Conservation (phyloP, 2,888 invertebrate species). For the Melanotus villosus region DNA sequence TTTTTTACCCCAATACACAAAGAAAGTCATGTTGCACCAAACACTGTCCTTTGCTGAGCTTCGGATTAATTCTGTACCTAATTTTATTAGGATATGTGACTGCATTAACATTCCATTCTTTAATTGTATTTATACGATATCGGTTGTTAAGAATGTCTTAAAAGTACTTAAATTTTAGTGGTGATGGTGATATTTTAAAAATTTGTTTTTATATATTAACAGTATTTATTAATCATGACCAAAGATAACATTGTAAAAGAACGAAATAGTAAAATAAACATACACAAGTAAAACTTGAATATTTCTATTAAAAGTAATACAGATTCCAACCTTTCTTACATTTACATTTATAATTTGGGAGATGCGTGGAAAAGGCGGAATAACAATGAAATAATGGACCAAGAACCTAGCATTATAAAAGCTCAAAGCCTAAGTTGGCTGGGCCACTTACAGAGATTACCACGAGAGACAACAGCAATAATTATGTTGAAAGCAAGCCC, state of each 20-base stretch:
- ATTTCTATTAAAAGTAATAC: too few relatives aligned
- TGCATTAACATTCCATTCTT: neutral
- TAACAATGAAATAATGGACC: too few relatives aligned
- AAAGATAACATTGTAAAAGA: conserved; percentile 35
- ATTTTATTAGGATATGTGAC: neutral
- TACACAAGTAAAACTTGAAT: neutral
- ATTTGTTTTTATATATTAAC: conserved; percentile 22
- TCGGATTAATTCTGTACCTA: neutral
- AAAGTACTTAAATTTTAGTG: conserved; percentile 34
- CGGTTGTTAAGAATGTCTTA: conserved; percentile 9
- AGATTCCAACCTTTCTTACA: too few relatives aligned
- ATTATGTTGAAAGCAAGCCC: too few relatives aligned
- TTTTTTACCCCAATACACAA: neutral
- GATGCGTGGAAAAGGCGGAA: too few relatives aligned
- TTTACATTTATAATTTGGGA: too few relatives aligned
- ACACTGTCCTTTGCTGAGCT: neutral
- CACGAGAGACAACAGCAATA: too few relatives aligned
- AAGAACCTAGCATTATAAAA: too few relatives aligned
- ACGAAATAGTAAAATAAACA: conserved; percentile 4
- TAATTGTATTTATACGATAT: neutral
- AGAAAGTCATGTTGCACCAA: neutral
- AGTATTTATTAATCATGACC: conserved; percentile 33
- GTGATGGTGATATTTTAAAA: conserved; percentile 43
- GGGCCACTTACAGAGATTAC: too few relatives aligned
- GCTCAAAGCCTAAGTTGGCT: too few relatives aligned